Base-by-base conservation (phyloP, 2,888 invertebrate genomes). In the Lasius platythorax region DNA sequence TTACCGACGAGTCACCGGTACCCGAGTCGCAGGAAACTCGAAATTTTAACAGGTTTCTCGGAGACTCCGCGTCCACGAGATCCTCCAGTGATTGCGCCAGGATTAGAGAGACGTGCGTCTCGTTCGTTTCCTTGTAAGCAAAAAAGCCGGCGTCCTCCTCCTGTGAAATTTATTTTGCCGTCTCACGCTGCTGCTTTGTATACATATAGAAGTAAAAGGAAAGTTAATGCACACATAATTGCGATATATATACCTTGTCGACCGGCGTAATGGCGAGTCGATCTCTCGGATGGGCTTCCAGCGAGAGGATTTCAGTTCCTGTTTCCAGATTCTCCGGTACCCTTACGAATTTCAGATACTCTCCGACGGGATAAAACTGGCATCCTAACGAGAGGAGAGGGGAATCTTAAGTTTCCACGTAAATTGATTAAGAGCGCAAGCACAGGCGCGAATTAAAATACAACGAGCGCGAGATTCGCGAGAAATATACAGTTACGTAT, bases 201-300 rank as follows among this genome's bases (percentile, higher is more conserved):
- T 8, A n/a, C 3, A 11, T n/a, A 4, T 1, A n/a, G 2, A 53
- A 0, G 18, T 23, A 23, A 66, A 75, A 40, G 61, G 12, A 43
- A 53, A 53, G n/a, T 12, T 61, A 33, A 2, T 40, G 18, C 9
- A 18, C 1, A 0, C 50, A n/a, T 11, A 28, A 46, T 53, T 12
- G 1, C 33, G 46, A 11, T 15, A 23, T 63, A 23, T 63, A 43
- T 82, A 91, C 91, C 81, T 91, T 91, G 67, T 91, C 91, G 28
- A 97, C 96, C 0, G 97, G 96, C 93, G 97, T 97, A 53, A 98
- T 95, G 85, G 96, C 96, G 73, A 98, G 95, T 93, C 97, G 97
- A 88, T 96, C 96, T 94, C 98, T 96, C 8, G 98, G 98, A 95
- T 97, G 97, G n/a, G 98, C 98, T 95, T 98, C 97, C 8, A 98